These are phyloP conservation scores for Galendromus occidentalis DNA, from an alignment of 1,140 invertebrate species.

Conservation along the genomic window DNA sequence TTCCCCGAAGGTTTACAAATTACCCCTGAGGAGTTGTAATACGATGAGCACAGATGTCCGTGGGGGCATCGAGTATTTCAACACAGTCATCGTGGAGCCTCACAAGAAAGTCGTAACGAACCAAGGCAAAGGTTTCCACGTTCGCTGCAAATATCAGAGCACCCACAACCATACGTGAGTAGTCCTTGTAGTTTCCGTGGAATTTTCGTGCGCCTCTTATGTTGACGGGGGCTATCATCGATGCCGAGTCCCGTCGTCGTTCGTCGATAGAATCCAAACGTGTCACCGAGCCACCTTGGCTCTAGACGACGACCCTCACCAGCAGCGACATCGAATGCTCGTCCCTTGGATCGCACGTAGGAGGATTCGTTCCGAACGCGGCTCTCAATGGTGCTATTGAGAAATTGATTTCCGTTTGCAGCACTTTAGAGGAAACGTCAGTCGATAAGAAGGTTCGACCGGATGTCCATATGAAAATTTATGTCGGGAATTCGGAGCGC, in stretches of 20 bases:
- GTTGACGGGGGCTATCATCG: background rate
- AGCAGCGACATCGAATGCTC: too few relatives aligned
- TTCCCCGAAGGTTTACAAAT: slow-evolving; percentile 35
- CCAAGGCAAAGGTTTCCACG: slow-evolving; percentile 63
- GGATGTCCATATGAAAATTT: slow-evolving; percentile 46
- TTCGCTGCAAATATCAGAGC: slow-evolving; percentile 55
- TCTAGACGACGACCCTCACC: too few relatives aligned
- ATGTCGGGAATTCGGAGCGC: slow-evolving; percentile 40
- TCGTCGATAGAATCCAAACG: too few relatives aligned
- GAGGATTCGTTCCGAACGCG: too few relatives aligned
- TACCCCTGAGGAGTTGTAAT: slow-evolving; percentile 67
- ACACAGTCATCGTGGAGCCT: slow-evolving; percentile 71
- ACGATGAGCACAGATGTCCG: slow-evolving; percentile 72
- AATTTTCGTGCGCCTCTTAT: background rate
- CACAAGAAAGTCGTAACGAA: slow-evolving; percentile 70
- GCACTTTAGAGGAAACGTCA: background rate
- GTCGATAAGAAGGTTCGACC: background rate
- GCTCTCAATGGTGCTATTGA: too few relatives aligned
- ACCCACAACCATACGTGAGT: slow-evolving; percentile 15
- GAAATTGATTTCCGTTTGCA: background rate
- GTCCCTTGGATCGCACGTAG: too few relatives aligned
- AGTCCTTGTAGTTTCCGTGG: background rate
- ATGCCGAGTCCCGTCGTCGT: too few relatives aligned
- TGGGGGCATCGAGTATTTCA: slow-evolving; percentile 70
- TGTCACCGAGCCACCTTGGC: too few relatives aligned